phyloP scores from a whole-genome alignment of 2,888 invertebrate species.

The Neoaliturus tenellus region DNA sequence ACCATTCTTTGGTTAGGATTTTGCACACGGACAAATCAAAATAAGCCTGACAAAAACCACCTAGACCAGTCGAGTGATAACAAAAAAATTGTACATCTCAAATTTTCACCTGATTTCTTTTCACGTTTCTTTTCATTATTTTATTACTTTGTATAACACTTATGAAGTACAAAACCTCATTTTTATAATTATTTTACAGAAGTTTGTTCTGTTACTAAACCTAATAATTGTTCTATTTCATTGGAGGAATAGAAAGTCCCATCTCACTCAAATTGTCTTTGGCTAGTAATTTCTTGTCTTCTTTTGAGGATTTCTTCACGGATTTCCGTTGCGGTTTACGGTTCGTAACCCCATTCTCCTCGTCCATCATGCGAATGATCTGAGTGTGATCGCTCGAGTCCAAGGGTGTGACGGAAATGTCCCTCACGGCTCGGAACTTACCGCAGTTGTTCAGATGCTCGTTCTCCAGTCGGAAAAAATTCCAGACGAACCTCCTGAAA shows the following conservation, averaged over 20 bases:
- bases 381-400: conserved; percentile 82
- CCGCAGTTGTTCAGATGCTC: conserved; percentile 95
- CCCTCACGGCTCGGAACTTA: conserved; percentile 90
- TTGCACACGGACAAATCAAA: no score
- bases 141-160: no score
- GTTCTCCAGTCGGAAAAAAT: conserved; percentile 92
- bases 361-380: conserved; percentile 78
- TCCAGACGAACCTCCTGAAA: conserved; percentile 86
- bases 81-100: no score
- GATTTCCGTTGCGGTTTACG: conserved; percentile 66
- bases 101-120: no score
- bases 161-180: no score
- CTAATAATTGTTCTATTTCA: background rate
- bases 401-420: conserved; percentile 87
- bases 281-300: conserved; percentile 33
- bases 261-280: conserved; percentile 41
- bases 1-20: no score
- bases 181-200: no score
- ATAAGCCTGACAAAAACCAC: no score
- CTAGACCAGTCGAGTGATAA: no score
- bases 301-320: conserved; percentile 32
- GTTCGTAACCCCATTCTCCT: conserved; percentile 75
- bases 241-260: background rate
- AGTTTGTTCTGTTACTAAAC: no score
- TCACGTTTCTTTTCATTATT: no score